phyloP scores from a whole-genome alignment of 2,888 invertebrate species.

The Dioctria rufipes region DNA sequence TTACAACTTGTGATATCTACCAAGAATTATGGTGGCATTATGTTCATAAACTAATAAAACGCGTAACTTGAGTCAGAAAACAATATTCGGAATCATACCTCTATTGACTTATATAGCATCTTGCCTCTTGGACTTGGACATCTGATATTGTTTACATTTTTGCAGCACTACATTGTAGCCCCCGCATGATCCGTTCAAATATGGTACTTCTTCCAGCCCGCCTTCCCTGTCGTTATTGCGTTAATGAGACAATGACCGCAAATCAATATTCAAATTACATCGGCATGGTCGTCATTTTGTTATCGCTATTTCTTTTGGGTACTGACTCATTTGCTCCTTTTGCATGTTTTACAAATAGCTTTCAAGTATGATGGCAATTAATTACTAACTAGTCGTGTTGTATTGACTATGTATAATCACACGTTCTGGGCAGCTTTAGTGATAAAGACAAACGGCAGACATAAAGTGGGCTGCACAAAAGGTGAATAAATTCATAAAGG shows the following conservation, averaged over 20 bases:
- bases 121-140: not conserved
- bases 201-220: too few species aligned
- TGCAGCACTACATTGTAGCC: not conserved
- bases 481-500: not conserved
- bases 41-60: conserved; percentile 15
- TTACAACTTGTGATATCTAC: conserved; percentile 35
- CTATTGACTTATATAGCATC: not conserved
- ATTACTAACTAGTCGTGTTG: not conserved
- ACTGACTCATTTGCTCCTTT: conserved; percentile 14
- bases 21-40: not conserved
- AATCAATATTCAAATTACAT: conserved; percentile 49
- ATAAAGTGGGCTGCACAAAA: conserved; percentile 12
- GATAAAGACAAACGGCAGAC: not conserved
- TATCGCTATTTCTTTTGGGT: conserved; percentile 23
- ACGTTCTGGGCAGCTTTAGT: not conserved
- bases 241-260: conserved; percentile 47
- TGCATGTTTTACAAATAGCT: conserved; percentile 42
- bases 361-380: conserved; percentile 31
- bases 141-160: not conserved
- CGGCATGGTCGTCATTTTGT: conserved; percentile 18
- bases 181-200: not conserved
- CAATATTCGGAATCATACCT: not conserved
- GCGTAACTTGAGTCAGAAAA: conserved; percentile 2
- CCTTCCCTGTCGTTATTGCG: not conserved
- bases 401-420: not conserved